Evolutionary conservation across 2,888 invertebrate species (phyloP).

Genomic region (Xanthia togata): DNA sequence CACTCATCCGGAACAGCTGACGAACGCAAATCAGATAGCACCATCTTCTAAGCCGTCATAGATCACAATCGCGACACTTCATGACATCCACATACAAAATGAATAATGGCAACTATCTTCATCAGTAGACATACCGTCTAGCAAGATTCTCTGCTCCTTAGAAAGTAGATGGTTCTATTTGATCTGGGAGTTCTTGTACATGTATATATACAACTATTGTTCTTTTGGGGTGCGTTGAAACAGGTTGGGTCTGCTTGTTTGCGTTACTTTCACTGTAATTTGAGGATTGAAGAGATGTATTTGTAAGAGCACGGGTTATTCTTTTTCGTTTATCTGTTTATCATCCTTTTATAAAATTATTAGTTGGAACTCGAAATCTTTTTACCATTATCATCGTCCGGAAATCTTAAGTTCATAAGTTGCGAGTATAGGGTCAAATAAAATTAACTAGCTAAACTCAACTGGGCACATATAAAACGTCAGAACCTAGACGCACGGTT

Average conservation of each 20-base stretch:
- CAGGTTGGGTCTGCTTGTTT: conserved; percentile 40
- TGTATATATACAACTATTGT: conserved; percentile 31
- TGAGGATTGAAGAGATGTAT: conserved; percentile 28
- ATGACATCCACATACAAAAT: conserved; percentile 65
- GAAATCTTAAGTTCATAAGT: background rate
- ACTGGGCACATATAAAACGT: no score
- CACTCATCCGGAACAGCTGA: conserved; percentile 45
- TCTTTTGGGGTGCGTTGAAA: conserved; percentile 50
- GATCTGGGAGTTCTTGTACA: conserved; percentile 49
- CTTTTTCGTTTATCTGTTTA: conserved; percentile 18
- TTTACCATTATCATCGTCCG: background rate
- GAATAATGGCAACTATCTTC: conserved; percentile 66
- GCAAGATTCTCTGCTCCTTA: conserved; percentile 53
- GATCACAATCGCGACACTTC: conserved; percentile 66
- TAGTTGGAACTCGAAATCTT: background rate
- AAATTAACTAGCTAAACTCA: no score
- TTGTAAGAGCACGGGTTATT: conserved; percentile 7
- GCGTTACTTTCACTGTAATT: conserved; percentile 44
- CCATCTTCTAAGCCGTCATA: conserved; percentile 57
- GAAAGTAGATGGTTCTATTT: conserved; percentile 65
- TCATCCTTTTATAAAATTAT: conserved; percentile 33
- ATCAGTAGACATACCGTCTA: conserved; percentile 57
- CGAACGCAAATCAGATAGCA: conserved; percentile 62
- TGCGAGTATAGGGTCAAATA: background rate
- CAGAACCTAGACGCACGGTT: no score